Evolutionary conservation across 2,888 invertebrate species (phyloP), one percentile per base, ranked within the genome.

Genomic region (Macropis europaea): DNA sequence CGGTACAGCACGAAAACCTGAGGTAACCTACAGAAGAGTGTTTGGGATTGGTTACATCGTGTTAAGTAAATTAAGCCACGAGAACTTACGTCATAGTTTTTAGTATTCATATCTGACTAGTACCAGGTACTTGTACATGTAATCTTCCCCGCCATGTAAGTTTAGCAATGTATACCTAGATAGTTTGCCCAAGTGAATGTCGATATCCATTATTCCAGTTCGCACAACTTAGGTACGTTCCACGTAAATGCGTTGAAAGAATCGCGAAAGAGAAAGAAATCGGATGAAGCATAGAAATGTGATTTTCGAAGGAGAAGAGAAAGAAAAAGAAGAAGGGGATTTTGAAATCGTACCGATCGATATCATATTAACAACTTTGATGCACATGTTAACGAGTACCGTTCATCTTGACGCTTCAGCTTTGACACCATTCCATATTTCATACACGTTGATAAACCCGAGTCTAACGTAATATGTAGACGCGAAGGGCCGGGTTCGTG

Each of bases 21-120:
- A 24, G 19, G 36, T 26, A 50, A 34, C 22, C 11, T 36, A 7
- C 22, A 13, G 7, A 15, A 19, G n/a, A 11, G 15, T 9, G 6
- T 54, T 22, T 26, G 26, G 48, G 17, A 59, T 36, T 43, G 9
- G 62, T 77, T 78, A 81, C 73, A 76, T 78, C 62, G 69, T 76
- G 78, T 77, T 67, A 30, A 61, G 57, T 82, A 82, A 83, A 82
- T 83, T 76, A 38, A 83, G 80, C 82, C 83, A 83, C 82, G 75
- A 71, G 45, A 57, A 64, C 43, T 59, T 70, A 57, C n/a, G n/a
- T n/a, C n/a, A 70, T 73, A 77, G 48, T 67, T 71, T 63, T 67
- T 52, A 42, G 43, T 52, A 63, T 56, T 43, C 56, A 52, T 57
- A 77, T 69, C 43, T 62, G 17, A 71, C 56, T 73, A 69, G 77